phyloP scores from a whole-genome alignment of 2,797 vertebrate genomes.

The Thalassophryne amazonica region DNA sequence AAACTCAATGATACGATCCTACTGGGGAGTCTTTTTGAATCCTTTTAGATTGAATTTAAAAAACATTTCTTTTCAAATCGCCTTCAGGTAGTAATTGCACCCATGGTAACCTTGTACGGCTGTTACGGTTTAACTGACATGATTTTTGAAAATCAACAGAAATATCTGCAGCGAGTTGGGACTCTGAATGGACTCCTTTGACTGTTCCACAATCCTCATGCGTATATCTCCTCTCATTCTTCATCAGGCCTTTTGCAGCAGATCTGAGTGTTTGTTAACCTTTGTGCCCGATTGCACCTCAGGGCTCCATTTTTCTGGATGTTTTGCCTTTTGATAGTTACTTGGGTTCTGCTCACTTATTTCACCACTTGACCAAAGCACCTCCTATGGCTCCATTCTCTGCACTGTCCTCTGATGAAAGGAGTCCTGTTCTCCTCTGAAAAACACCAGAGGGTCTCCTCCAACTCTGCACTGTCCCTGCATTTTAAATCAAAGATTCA shows the following conservation, averaged over 20 bases:
- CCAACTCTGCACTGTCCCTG: slow-evolving; percentile 51
- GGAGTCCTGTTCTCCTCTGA: slow-evolving; percentile 51
- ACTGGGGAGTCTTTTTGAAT: not conserved
- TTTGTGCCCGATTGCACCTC: slow-evolving; percentile 35
- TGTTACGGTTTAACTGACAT: not conserved
- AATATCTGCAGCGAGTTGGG: not conserved
- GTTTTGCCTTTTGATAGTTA: slow-evolving; percentile 40
- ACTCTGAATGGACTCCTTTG: not conserved
- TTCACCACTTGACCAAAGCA: slow-evolving; percentile 48
- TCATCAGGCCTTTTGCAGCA: slow-evolving; percentile 27
- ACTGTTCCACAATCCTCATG: not conserved
- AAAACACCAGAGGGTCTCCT: slow-evolving; percentile 59
- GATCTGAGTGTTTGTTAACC: slow-evolving; percentile 66
- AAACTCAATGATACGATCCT: too few species aligned
- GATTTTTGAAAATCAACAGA: slow-evolving; percentile 10
- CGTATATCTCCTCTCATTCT: slow-evolving; percentile 8
- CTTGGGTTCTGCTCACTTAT: slow-evolving; percentile 21
- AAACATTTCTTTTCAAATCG: not conserved
- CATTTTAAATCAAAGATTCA: slow-evolving; percentile 61
- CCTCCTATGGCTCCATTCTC: slow-evolving; percentile 36
- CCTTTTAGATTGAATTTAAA: not conserved
- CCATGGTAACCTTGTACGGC: not conserved
- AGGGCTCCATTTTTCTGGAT: slow-evolving; percentile 21
- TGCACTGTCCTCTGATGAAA: slow-evolving; percentile 44
- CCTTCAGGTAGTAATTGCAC: not conserved